Conservation (phyloP, 2,797 vertebrate genomes). For the Clarias laeviceps region DNA sequence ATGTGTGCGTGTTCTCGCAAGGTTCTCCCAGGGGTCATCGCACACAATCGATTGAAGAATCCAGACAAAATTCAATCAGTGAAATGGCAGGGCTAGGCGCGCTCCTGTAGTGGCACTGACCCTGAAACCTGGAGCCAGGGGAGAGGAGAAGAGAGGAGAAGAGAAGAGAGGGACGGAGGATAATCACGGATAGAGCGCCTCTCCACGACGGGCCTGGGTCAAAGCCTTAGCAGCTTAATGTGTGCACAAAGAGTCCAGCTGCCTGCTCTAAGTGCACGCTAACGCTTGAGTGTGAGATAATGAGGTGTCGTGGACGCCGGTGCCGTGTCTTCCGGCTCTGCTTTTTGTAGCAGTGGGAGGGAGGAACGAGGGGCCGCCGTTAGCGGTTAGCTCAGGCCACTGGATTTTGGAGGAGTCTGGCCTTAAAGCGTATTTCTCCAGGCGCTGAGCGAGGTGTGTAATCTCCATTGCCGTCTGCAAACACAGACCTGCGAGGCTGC, state of each 20-base stretch:
- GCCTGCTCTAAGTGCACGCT: conserved; percentile 37
- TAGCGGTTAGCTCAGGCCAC: conserved; percentile 25
- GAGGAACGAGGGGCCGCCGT: conserved; percentile 14
- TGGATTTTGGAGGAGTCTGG: conserved; percentile 27
- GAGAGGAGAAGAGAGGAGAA: not conserved
- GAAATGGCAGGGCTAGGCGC: conserved; percentile 72
- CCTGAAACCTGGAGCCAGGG: conserved; percentile 66
- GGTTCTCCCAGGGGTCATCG: conserved; percentile 73
- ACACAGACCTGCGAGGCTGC: conserved; percentile 67
- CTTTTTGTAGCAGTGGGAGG: conserved; percentile 28
- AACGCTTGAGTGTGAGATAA: conserved; percentile 47
- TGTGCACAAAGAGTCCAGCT: conserved; percentile 49
- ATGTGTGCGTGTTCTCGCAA: conserved; percentile 59
- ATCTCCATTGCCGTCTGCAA: conserved; percentile 67
- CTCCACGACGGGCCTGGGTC: conserved; percentile 17
- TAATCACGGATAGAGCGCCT: conserved; percentile 70
- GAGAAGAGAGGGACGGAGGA: conserved; percentile 57
- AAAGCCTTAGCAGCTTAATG: conserved; percentile 38
- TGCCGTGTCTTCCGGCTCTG: conserved; percentile 21
- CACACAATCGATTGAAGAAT: conserved; percentile 74
- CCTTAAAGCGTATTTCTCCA: conserved; percentile 37
- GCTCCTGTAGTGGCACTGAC: conserved; percentile 67
- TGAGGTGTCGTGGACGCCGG: conserved; percentile 19
- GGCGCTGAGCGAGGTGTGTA: conserved; percentile 64
- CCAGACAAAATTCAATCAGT: conserved; percentile 77